A percentile compares a stretch with the other conserved stretches of the same genome.
phyloP scores from a whole-genome alignment of 2,797 vertebrate species.

The Neosalanx taihuensis region DNA sequence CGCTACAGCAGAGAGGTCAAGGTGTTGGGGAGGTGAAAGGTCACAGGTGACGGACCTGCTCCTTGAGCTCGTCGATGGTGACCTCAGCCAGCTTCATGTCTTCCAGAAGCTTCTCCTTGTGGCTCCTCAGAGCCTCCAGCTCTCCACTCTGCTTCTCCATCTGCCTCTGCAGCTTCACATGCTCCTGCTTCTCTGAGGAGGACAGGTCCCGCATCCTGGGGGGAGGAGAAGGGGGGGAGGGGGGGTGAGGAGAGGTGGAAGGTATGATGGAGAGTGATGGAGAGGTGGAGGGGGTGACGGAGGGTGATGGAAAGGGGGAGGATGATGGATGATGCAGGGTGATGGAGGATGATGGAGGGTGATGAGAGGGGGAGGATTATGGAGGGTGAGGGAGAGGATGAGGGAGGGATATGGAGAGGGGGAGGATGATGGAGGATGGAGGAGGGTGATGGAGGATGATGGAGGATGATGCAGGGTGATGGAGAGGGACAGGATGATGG shows the following conservation, averaged over 20 bases:
- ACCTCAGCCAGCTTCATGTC: conserved; percentile 85
- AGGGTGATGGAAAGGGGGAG: too few species aligned
- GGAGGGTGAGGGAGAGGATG: too few species aligned
- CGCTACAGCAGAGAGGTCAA: too few species aligned
- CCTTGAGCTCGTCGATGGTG: conserved; percentile 94
- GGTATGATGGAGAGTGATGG: too few species aligned
- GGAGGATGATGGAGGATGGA: too few species aligned
- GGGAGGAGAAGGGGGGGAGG: background rate
- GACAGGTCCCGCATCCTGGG: conserved; percentile 77
- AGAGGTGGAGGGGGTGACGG: too few species aligned
- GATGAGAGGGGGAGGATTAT: too few species aligned
- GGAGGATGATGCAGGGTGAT: too few species aligned
- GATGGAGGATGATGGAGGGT: too few species aligned
- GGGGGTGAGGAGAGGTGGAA: background rate
- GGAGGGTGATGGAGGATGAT: too few species aligned
- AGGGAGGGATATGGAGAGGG: too few species aligned
- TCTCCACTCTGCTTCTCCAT: conserved; percentile 95
- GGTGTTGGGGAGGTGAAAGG: conserved; percentile 46
- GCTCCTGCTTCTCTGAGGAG: conserved; percentile 86
- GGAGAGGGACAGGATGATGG: background rate
- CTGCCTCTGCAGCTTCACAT: conserved; percentile 92
- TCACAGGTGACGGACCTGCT: conserved; percentile 81
- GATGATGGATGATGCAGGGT: too few species aligned
- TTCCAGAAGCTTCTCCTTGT: conserved; percentile 90
- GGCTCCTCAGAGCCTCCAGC: conserved; percentile 84